Evolutionary conservation across 2,797 vertebrate species (phyloP).

Genomic region (Oryzias sinensis): DNA sequence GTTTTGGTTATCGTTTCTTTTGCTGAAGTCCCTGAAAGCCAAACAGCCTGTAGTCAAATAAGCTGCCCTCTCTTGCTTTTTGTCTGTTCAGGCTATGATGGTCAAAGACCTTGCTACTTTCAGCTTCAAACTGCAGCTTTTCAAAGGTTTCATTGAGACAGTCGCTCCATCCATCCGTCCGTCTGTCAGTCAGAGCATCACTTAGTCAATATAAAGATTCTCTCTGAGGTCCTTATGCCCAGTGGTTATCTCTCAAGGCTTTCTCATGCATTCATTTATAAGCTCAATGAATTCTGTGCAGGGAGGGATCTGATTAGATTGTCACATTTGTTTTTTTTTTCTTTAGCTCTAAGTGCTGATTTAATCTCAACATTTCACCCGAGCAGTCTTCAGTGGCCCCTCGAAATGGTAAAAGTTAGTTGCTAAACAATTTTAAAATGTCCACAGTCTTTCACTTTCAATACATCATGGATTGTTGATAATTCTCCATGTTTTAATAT

Average conservation of each 20-base stretch:
- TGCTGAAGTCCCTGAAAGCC: slow-evolving; percentile 57
- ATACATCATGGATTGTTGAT: slow-evolving; percentile 10
- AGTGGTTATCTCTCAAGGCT: slow-evolving; percentile 63
- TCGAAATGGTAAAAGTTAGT: slow-evolving; percentile 28
- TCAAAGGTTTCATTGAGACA: slow-evolving; percentile 64
- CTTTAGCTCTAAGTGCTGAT: slow-evolving; percentile 45
- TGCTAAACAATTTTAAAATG: slow-evolving; percentile 18
- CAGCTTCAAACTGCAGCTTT: slow-evolving; percentile 68
- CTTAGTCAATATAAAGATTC: slow-evolving; percentile 73
- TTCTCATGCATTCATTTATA: slow-evolving; percentile 74
- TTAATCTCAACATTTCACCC: slow-evolving; percentile 50
- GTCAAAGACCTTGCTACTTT: slow-evolving; percentile 66
- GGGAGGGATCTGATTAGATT: slow-evolving; percentile 62
- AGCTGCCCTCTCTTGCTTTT: slow-evolving; percentile 59
- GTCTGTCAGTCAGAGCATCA: slow-evolving; percentile 64
- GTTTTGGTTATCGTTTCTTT: slow-evolving; percentile 63
- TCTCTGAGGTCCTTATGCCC: slow-evolving; percentile 62
- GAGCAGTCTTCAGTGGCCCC: slow-evolving; percentile 17
- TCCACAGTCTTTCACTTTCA: slow-evolving; percentile 15
- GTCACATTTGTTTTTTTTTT: slow-evolving; percentile 52
- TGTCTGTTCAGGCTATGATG: slow-evolving; percentile 54
- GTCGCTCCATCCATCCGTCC: slow-evolving; percentile 59
- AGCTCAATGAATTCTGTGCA: slow-evolving; percentile 44
- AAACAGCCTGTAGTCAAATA: slow-evolving; percentile 57
- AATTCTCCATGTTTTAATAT: slow-evolving; percentile 4